Base-by-base conservation (phyloP, 2,888 invertebrate species). In the Meteorus colon region DNA sequence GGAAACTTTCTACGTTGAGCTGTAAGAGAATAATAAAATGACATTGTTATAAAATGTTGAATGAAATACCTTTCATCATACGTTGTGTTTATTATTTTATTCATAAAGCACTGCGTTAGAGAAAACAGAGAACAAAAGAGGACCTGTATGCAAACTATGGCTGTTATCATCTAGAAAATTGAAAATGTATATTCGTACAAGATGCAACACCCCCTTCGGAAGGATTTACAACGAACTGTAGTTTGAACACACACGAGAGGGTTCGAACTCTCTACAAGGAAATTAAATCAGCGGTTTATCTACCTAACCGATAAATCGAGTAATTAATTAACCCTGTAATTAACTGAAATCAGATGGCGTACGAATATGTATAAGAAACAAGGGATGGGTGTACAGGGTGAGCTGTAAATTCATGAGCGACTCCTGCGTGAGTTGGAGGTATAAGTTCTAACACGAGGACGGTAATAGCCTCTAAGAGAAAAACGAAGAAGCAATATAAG, bases 311-410 rank as follows among this genome's bases (percentile, higher is more conserved):
- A 87, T 87, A 87, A 87, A 87, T 87, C 84, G 84, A 82, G 83
- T 83, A 87, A 87, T 87, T 87, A 87, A 87, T 87, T 87, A 87
- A 84, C 78, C 83, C 80, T 78, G 85, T 86, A 87, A 87, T 87
- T 87, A 87, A 86, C 82, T 84, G 80, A 82, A 83, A 86, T 87
- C 87, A 86, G 87, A 87, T 86, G 85, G 84, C 79, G 80, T 82
- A 84, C 81, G 81, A 84, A 85, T 86, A 86, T 85, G 86, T 81
- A 83, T 83, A 83, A 70, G 71, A 73, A 75, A 55, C 8, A 19
- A n/a, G 55, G 55, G 19, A 19, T 55, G 55, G 55, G n/a, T 8
- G 55, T 55, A 55, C n/a, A 19, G 55, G 55, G 55, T 19, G 55
- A 55, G 74, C 71, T 68, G 75, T 75, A 73, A 78, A 72, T 72